Percentiles rank a stretch among this genome's conserved stretches.
Evolutionary conservation across 37 sponge, comb jelly and placozoan species (phyloP).

Genomic region (Halisarca cf. caerulea): DNA sequence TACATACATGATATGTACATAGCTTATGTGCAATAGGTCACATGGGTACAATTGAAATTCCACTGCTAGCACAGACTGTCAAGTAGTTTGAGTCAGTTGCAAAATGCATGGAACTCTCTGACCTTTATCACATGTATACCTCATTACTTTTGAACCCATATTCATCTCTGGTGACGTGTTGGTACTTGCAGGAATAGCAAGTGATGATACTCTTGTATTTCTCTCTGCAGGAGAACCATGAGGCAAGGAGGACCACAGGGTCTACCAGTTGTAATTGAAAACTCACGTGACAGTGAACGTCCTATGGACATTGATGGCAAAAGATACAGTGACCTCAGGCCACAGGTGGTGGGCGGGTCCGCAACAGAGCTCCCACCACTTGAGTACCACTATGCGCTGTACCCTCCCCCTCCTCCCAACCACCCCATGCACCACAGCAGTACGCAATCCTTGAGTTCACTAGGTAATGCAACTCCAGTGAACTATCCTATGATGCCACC

Average conservation of each 20-base stretch:
- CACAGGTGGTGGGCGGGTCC: background rate
- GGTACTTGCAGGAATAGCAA: too few species aligned
- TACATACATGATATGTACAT: too few species aligned
- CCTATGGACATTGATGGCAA: background rate
- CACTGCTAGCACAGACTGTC: too few species aligned
- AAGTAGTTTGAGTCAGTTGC: too few species aligned
- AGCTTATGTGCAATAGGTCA: too few species aligned
- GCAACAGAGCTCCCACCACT: background rate
- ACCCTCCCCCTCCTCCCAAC: too few species aligned
- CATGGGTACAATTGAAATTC: too few species aligned
- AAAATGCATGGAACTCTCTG: background rate
- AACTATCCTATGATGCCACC: background rate
- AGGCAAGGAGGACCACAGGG: background rate
- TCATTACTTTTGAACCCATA: too few species aligned
- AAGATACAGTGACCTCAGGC: background rate
- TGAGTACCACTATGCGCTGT: too few species aligned
- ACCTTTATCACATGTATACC: background rate
- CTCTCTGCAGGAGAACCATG: background rate
- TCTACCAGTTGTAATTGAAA: background rate
- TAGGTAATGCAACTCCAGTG: background rate
- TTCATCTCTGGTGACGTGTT: too few species aligned
- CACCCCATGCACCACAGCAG: background rate
- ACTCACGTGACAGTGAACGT: background rate
- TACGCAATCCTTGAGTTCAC: background rate
- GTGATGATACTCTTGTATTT: background rate